Base-by-base conservation (phyloP, 2,888 invertebrate genomes). In the Drosophila pullipes region DNA sequence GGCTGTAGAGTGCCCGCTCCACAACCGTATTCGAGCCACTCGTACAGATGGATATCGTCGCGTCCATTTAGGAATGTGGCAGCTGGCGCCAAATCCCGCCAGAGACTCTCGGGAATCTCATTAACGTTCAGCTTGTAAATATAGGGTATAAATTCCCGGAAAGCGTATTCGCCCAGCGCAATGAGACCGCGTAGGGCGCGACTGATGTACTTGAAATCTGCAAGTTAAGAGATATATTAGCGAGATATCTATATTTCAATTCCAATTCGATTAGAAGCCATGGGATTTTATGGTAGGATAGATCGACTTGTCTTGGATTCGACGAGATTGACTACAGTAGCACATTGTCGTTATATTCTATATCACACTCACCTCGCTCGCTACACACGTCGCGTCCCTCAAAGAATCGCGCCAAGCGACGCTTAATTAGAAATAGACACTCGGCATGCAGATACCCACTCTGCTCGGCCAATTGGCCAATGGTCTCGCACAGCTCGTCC, bases 1-100 rank as follows among this genome's bases (percentile, higher is more conserved):
- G 94, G 94, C 66, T 92, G 91, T n/a, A 93, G 50, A 37, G 90
- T 87, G 35, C 89, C 88, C 6, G 84, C 86, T 5, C 93, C 92
- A 31, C 93, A 93, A 0, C 93, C 85, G 28, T 85, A 91, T 18
- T 92, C 91, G 10, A 94, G 64, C 93, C 93, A 94, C 72, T 93
- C 93, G 61, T 94, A 93, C 4, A 93, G 76, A 59, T 92, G 93
- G 18, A 93, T 92, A 61, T 93, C 93, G 49, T 92, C 91, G 13
- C 81, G 75, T 0, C 94, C 94, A 2, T 81, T 83, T 0, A 93
- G 61, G 60, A 92, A 93, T 5, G 91, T 77, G 4, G 93, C 93
- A 68, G 91, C 89, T 25, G 89, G 80, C 33, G 91, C 83, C 70
- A 93, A 86, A 75, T 92, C 90, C 44, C 83, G 82, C 79, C 91